phyloP scores from a whole-genome alignment of 2,888 invertebrate genomes.

The Pediacus dermestoides region DNA sequence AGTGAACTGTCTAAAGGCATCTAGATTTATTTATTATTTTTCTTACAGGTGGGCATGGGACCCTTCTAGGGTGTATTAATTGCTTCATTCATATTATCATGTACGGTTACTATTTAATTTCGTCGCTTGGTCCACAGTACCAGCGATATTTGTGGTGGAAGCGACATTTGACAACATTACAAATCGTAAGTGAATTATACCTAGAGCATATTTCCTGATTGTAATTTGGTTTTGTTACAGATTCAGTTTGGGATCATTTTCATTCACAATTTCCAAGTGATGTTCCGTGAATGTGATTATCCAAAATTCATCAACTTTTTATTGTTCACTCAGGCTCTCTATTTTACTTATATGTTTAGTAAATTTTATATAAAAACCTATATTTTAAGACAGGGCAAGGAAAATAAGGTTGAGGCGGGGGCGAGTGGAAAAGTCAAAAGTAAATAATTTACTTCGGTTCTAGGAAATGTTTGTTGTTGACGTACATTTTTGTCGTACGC shows the following conservation, averaged over 20 bases:
- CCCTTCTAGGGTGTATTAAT: constrained; percentile 76
- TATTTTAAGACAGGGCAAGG: no score
- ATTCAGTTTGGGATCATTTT: constrained; percentile 74
- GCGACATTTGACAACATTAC: constrained; percentile 83
- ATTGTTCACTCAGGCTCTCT: constrained; percentile 61
- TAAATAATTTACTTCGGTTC: no score
- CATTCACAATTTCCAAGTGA: constrained; percentile 63
- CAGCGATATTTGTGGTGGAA: constrained; percentile 94
- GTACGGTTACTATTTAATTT: constrained; percentile 88
- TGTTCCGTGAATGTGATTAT: constrained; percentile 62
- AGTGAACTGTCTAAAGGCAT: constrained; percentile 6
- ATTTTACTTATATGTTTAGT: constrained; percentile 76
- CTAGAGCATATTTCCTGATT: constrained; percentile 4
- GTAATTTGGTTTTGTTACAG: constrained; percentile 46
- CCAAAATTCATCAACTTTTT: constrained; percentile 66
- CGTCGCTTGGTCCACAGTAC: constrained; percentile 83
- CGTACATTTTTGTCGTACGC: no score
- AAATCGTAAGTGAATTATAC: constrained; percentile 66
- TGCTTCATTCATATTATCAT: constrained; percentile 93
- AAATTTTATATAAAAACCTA: constrained; percentile 75
- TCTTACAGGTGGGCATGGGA: constrained; percentile 73
- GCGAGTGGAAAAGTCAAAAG: no score
- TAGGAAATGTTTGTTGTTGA: no score
- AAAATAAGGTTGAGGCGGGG: no score
- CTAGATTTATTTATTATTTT: constrained; percentile 4